A percentile compares a stretch with the other conserved stretches of the same genome.
These are phyloP conservation scores for Silurus meridionalis DNA, from an alignment of 2,113 vertebrate genomes.

Conservation along the genomic window DNA sequence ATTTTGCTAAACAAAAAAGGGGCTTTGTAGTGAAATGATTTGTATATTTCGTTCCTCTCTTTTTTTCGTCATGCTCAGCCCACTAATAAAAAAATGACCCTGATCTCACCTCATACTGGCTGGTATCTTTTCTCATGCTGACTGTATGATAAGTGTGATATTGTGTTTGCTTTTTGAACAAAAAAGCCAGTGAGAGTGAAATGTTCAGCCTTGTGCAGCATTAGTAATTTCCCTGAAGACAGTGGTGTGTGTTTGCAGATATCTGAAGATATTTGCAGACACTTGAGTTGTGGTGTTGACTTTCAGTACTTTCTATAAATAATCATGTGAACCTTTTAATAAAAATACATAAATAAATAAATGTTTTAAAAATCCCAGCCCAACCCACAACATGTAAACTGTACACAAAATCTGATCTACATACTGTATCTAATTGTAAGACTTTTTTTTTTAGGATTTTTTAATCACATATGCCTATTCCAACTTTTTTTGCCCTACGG, in stretches of 20 bases:
- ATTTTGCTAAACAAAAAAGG: background rate
- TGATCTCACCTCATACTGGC: background rate
- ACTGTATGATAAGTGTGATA: constrained; percentile 28
- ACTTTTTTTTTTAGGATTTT: background rate
- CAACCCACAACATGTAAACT: too few relatives aligned
- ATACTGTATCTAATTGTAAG: background rate
- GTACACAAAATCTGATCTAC: background rate
- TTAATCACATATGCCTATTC: background rate
- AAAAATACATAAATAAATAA: background rate
- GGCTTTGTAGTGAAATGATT: background rate
- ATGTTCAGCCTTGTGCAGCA: constrained; percentile 27
- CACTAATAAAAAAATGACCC: constrained; percentile 15
- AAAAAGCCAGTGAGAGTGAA: constrained; percentile 18
- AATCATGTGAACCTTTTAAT: background rate
- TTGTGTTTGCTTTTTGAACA: constrained; percentile 8
- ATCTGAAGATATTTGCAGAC: constrained; percentile 15
- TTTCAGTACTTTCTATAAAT: background rate
- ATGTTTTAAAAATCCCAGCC: too few relatives aligned
- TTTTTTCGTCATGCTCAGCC: background rate
- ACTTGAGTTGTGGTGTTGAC: background rate
- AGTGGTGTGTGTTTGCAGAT: constrained; percentile 19
- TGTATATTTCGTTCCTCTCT: background rate
- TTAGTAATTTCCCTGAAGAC: constrained; percentile 44
- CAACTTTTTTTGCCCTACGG: too few relatives aligned
- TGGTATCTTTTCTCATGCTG: background rate